Evolutionary conservation across 2,888 invertebrate genomes (phyloP).

Genomic region (Sturmia bella): DNA sequence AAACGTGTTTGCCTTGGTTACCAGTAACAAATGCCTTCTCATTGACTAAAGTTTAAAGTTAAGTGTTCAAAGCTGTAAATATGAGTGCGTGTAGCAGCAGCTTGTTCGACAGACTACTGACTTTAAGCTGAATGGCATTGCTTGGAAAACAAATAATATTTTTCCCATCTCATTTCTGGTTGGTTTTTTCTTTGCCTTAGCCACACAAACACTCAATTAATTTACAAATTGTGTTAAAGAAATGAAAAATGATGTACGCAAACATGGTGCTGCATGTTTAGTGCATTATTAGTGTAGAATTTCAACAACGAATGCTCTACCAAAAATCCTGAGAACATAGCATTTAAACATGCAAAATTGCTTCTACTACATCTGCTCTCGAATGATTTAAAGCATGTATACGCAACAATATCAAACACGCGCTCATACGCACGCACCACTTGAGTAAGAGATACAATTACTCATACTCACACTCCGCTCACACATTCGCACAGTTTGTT

Average conservation of each 20-base stretch:
- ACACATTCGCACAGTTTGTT: background rate
- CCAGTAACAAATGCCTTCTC: background rate
- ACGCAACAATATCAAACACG: background rate
- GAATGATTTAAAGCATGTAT: background rate
- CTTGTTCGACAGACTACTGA: conserved; percentile 35
- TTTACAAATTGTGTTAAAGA: conserved; percentile 8
- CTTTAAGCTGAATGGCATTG: conserved; percentile 30
- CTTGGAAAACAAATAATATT: conserved; percentile 1
- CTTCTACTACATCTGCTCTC: conserved; percentile 8
- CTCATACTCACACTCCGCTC: background rate
- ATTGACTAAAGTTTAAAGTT: background rate
- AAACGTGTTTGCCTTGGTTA: background rate
- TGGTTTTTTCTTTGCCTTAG: background rate
- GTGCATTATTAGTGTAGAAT: conserved; percentile 23
- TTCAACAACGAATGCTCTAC: background rate
- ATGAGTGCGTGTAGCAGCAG: no score
- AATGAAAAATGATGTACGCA: conserved; percentile 3
- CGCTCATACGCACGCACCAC: background rate
- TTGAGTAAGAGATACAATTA: conserved; percentile 8
- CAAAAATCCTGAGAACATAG: background rate
- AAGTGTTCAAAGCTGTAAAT: background rate
- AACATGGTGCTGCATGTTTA: conserved; percentile 30
- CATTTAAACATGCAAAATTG: conserved; percentile 18
- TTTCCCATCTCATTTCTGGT: background rate
- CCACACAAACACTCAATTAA: conserved; percentile 2